phyloP scores from a whole-genome alignment of 2,113 vertebrate species.

The Spheniscus mendiculus region DNA sequence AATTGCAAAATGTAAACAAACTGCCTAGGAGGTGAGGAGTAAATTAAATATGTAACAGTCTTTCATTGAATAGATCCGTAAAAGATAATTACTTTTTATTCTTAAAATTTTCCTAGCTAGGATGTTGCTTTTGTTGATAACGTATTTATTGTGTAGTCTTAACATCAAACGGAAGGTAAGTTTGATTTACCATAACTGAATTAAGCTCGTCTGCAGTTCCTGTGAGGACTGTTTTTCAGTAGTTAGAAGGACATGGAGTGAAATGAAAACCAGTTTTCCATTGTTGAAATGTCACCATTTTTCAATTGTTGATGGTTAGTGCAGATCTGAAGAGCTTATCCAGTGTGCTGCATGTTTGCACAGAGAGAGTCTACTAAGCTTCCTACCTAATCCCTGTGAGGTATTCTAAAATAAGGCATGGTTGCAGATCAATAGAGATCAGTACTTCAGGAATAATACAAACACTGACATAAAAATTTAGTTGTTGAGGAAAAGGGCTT shows the following conservation, averaged over 20 bases:
- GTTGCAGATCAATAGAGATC: background rate
- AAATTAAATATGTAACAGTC: background rate
- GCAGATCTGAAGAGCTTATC: background rate
- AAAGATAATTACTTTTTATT: background rate
- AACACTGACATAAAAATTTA: background rate
- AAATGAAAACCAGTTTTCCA: background rate
- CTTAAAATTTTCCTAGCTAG: background rate
- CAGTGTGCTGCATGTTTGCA: background rate
- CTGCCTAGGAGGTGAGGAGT: background rate
- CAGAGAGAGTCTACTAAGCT: background rate
- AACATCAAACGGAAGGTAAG: background rate
- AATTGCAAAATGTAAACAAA: background rate
- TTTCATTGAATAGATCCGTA: background rate
- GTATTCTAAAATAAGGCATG: background rate
- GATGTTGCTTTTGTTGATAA: background rate
- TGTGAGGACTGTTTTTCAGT: background rate
- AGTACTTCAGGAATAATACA: background rate
- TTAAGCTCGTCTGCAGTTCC: background rate
- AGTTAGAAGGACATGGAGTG: background rate
- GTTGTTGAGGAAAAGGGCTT: background rate
- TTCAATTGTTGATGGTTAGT: background rate
- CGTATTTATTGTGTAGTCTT: background rate
- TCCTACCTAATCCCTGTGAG: background rate
- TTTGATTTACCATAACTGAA: background rate
- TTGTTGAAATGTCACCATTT: background rate